Conservation (phyloP, 2,888 invertebrate genomes). For the Dynastes hyllus region DNA sequence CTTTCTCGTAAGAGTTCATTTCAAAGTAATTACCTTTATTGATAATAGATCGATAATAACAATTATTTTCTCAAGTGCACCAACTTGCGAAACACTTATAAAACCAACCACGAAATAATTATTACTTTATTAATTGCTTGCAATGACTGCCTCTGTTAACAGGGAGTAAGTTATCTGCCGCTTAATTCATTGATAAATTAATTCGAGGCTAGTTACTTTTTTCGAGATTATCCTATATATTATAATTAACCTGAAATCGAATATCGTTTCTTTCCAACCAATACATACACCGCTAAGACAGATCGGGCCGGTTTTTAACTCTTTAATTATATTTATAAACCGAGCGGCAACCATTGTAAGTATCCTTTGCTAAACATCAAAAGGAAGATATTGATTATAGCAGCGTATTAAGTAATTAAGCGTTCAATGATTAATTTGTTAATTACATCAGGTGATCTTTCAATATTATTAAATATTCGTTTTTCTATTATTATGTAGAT, state of each 20-base stretch:
- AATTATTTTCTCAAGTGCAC: slow-evolving; percentile 16
- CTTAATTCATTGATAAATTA: slow-evolving; percentile 41
- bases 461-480: slow-evolving; percentile 3
- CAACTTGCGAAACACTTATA: slow-evolving; percentile 15
- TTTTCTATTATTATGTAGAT: slow-evolving; percentile 14
- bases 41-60: slow-evolving; percentile 7
- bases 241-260: slow-evolving; percentile 40
- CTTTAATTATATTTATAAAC: slow-evolving; percentile 46
- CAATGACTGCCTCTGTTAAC: slow-evolving; percentile 15
- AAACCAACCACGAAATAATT: slow-evolving; percentile 7
- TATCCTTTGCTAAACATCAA: slow-evolving; percentile 27
- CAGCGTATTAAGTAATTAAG: slow-evolving; percentile 34
- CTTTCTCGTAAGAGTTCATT: background rate
- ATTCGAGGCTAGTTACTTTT: slow-evolving; percentile 18
- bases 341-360: slow-evolving; percentile 26
- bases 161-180: background rate
- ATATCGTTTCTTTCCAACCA: slow-evolving; percentile 20
- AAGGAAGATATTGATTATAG: slow-evolving; percentile 25
- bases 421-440: slow-evolving; percentile 28
- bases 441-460: slow-evolving; percentile 31
- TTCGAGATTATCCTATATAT: slow-evolving; percentile 12
- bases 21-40: slow-evolving; percentile 7
- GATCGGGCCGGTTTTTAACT: slow-evolving; percentile 29
- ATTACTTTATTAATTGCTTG: slow-evolving; percentile 28
- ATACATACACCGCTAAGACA: background rate